Evolutionary conservation across 2,113 vertebrate genomes (phyloP), one percentile per base, ranked within the genome.

Genomic region (Toxotes chatareus): DNA sequence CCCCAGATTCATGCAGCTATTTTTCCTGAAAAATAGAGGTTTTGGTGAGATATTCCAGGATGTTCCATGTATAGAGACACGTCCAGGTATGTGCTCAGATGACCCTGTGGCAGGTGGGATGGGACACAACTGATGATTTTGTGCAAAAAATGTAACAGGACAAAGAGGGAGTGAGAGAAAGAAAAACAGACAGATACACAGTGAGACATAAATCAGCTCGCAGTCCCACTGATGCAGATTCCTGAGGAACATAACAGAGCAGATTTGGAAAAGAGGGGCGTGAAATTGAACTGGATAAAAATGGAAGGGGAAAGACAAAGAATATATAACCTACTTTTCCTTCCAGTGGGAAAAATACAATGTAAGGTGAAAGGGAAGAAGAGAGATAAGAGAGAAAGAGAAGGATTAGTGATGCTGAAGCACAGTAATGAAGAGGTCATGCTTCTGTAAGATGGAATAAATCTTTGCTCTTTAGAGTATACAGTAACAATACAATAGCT

Each of bases 291-390:
- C 53, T 44, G 38, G 76, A 59, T 77, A 82, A 73, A 83, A 83
- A 73, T 73, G 76, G 78, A 85, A 70, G 23, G 7, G 11, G 6
- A 69, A 34, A 83, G 63, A 80, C 40, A 77, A 56, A 70, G 64
- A 70, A 61, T 44, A 61, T 31, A 81, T 62, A 91, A 82, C 78
- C 74, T 84, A 83, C 63, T 84, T 80, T 68, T 73, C 6, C 19
- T 60, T 61, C 36, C 42, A 21, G 42, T 12, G 11, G 8, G 55
- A 53, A 42, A 78, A 66, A 75, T 11, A 72, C 34, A 46, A 73
- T 40, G 60, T 60, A 69, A 71, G 12, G 38, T 66, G 31, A 17
- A 34, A 53, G n/a, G 60, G 49, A 34, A 55, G 53, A 79, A 56
- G 40, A 65, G n/a, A 38, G 68, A 72, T 55, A 55, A 46, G 34